phyloP scores from a whole-genome alignment of 2,113 vertebrate genomes.

The Solea solea region DNA sequence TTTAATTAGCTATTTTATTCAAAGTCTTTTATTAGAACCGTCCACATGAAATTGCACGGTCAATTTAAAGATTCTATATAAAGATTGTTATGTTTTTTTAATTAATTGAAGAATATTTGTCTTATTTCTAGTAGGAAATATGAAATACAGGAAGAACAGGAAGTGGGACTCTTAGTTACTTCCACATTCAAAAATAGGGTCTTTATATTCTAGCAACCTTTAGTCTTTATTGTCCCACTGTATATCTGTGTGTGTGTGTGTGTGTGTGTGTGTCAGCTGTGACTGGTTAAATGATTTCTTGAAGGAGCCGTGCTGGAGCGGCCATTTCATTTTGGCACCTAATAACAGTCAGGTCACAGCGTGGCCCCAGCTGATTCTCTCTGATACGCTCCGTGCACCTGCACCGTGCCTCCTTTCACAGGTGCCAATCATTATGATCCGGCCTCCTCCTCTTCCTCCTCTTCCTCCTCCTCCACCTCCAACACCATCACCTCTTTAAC shows the following conservation, averaged over 20 bases:
- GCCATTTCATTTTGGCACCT: conserved; percentile 74
- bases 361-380: conserved; percentile 69
- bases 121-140: no score
- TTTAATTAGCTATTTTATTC: no score
- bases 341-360: conserved; percentile 73
- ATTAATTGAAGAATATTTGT: no score
- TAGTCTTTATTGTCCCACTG: conserved; percentile 9
- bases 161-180: no score
- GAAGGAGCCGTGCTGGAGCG: conserved; percentile 52
- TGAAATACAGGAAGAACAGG: no score
- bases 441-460: conserved; percentile 28
- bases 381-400: conserved; percentile 73
- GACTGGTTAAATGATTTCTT: conserved; percentile 74
- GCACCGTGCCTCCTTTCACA: conserved; percentile 64
- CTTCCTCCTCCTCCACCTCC: conserved; percentile 19
- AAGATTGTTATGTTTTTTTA: no score
- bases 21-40: no score
- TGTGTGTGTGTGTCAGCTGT: conserved; percentile 49
- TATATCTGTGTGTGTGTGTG: not conserved
- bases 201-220: conserved; percentile 17
- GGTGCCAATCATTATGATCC: conserved; percentile 74
- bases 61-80: no score
- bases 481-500: conserved; percentile 19
- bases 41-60: no score
- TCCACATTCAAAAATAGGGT: no score